phyloP scores from a whole-genome alignment of 2,888 invertebrate species.

The Mantis religiosa region DNA sequence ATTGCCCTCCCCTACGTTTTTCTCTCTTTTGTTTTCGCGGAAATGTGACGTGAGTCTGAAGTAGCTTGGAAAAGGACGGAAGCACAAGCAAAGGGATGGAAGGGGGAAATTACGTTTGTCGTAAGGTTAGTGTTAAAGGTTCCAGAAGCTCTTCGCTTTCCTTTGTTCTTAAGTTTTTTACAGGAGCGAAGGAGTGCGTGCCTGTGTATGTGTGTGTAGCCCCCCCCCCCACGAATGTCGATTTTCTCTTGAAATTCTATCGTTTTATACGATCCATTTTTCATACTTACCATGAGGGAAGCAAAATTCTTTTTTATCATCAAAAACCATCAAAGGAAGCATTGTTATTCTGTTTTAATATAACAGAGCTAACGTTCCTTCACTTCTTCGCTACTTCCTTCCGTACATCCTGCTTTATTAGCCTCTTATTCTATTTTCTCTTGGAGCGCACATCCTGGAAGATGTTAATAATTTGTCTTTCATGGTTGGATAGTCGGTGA shows the following conservation, averaged over 20 bases:
- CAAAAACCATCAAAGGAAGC: constrained; percentile 15
- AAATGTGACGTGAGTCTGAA: neutral
- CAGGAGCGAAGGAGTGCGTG: neutral
- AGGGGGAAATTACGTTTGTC: neutral
- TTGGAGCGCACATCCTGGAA: constrained; percentile 20
- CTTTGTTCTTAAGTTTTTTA: neutral
- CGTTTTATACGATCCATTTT: constrained; percentile 19
- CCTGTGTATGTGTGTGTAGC: neutral
- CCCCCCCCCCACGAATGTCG: neutral
- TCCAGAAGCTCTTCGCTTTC: neutral
- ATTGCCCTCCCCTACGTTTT: neutral
- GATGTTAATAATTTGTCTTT: constrained; percentile 29
- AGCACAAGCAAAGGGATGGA: neutral
- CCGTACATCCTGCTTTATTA: neutral
- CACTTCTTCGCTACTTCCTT: neutral
- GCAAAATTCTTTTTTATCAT: neutral
- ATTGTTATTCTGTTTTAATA: constrained; percentile 26
- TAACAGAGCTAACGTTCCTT: constrained; percentile 20
- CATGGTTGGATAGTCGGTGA: constrained; percentile 17
- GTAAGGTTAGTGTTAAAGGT: neutral
- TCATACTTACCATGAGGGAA: constrained; percentile 11
- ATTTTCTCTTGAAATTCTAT: neutral
- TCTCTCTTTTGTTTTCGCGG: neutral
- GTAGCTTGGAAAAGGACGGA: neutral
- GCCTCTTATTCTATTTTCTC: neutral